Conservation (phyloP, 2,113 vertebrate genomes). For the Cynocephalus volans region DNA sequence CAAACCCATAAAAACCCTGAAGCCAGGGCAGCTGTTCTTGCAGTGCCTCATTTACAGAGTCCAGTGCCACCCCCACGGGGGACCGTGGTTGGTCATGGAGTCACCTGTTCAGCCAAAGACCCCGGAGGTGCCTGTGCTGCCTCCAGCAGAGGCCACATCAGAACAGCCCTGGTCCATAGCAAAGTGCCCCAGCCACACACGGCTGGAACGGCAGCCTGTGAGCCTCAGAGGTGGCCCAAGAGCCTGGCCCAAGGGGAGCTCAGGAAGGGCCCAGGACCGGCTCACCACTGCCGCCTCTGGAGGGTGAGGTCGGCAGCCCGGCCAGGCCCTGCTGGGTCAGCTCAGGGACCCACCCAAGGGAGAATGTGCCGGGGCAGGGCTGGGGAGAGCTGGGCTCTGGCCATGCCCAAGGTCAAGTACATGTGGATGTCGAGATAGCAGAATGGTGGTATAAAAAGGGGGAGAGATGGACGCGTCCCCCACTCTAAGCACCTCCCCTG, state of each 20-base stretch:
- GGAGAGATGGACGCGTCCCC: rapidly evolving
- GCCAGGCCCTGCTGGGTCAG: not conserved
- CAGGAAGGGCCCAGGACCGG: not conserved
- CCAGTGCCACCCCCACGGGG: not conserved
- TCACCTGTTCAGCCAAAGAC: not conserved
- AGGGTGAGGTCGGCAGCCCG: not conserved
- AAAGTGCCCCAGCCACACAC: rapidly evolving
- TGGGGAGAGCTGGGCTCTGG: not conserved
- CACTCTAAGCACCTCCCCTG: not conserved
- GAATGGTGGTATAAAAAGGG: not conserved
- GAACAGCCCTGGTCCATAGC: not conserved
- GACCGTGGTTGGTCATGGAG: not conserved
- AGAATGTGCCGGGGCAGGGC: rapidly evolving
- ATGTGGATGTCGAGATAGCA: rapidly evolving
- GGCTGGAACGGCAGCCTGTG: not conserved
- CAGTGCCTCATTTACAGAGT: not conserved
- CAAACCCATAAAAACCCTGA: constrained; percentile 82
- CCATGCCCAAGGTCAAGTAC: rapidly evolving
- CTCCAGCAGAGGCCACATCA: not conserved
- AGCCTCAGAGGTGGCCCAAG: not conserved
- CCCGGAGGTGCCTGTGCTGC: not conserved
- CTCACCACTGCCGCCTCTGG: rapidly evolving
- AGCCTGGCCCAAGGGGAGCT: not conserved
- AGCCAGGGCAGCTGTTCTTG: constrained; percentile 55
- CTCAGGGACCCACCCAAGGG: not conserved